Evolutionary conservation across 2,888 invertebrate species (phyloP).

Genomic region (Endotricha flammealis): DNA sequence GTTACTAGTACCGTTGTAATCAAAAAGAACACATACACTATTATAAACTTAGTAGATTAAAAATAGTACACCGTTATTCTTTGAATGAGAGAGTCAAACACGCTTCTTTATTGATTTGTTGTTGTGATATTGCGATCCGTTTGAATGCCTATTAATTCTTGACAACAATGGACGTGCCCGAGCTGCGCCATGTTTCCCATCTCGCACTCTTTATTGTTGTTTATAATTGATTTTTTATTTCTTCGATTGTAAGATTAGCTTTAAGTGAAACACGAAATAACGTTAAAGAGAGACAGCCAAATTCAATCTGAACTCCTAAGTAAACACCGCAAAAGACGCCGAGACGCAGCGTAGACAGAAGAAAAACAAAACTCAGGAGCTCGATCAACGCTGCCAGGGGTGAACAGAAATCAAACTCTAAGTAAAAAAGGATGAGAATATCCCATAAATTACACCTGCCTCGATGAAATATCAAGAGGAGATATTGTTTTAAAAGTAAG

Average conservation of each 20-base stretch:
- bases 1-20: constrained; percentile 18
- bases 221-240: constrained; percentile 62
- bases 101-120: constrained; percentile 61
- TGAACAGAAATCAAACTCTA: constrained; percentile 54
- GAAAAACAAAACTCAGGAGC: constrained; percentile 65
- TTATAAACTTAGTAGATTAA: constrained; percentile 41
- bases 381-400: constrained; percentile 53
- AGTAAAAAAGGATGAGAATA: constrained; percentile 48
- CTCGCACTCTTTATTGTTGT: constrained; percentile 55
- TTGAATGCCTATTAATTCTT: constrained; percentile 57
- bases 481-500: constrained; percentile 73
- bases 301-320: constrained; percentile 64
- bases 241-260: constrained; percentile 46
- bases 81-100: constrained; percentile 48
- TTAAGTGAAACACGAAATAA: constrained; percentile 37
- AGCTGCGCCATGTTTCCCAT: constrained; percentile 51
- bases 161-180: constrained; percentile 52
- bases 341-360: constrained; percentile 66
- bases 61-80: constrained; percentile 51
- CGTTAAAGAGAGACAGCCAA: constrained; percentile 47
- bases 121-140: constrained; percentile 61
- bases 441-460: constrained; percentile 70
- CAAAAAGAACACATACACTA: constrained; percentile 26
- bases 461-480: constrained; percentile 61
- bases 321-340: constrained; percentile 57